A percentile compares a stretch with the other conserved stretches of the same genome.
These are phyloP conservation scores for Anhinga rufa DNA, from an alignment of 2,113 vertebrate genomes.

Conservation along the genomic window DNA sequence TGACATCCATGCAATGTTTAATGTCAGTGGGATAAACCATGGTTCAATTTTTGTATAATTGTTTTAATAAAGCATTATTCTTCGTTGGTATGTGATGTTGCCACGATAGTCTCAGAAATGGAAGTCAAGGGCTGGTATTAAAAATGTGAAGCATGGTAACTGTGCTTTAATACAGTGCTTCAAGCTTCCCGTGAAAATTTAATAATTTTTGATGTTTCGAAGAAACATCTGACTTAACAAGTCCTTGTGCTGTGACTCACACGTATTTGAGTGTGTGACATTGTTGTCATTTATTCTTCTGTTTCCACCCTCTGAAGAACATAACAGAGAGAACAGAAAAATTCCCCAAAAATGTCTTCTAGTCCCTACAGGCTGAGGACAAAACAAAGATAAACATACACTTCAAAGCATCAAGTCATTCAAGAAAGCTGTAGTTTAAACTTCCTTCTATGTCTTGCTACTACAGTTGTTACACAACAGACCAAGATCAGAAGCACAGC, in stretches of 20 bases:
- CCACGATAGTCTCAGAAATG: neutral
- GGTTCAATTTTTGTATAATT: neutral
- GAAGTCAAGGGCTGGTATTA: neutral
- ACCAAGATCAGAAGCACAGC: neutral
- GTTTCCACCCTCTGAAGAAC: neutral
- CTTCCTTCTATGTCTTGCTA: neutral
- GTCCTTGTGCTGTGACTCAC: neutral
- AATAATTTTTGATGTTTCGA: constrained; percentile 21
- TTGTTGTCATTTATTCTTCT: neutral
- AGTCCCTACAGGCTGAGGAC: neutral
- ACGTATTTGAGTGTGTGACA: neutral
- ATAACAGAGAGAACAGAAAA: neutral
- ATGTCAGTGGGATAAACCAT: neutral
- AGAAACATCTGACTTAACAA: constrained; percentile 22
- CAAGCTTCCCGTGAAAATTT: constrained; percentile 7
- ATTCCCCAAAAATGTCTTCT: neutral
- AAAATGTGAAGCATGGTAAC: neutral
- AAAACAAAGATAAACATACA: neutral
- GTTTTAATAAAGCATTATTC: neutral
- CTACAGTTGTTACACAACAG: neutral
- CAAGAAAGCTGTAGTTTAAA: neutral
- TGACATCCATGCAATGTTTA: neutral
- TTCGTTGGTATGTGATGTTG: neutral
- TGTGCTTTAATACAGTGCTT: neutral
- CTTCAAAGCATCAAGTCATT: neutral